phyloP scores from a whole-genome alignment of 2,113 vertebrate species.

The Elachura formosa region DNA sequence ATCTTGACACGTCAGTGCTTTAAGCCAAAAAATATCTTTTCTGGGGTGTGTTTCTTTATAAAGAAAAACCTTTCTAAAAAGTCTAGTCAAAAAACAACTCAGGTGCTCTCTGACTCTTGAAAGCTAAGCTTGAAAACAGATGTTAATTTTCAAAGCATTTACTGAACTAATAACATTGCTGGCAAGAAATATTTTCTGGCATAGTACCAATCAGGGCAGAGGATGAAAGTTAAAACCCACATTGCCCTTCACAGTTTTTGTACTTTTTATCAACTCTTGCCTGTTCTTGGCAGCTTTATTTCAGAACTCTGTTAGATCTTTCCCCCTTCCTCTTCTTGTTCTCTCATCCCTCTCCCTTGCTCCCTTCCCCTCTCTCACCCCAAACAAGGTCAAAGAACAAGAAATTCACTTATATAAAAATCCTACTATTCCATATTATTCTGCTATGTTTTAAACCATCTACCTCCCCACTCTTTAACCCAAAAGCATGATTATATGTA shows the following conservation, averaged over 20 bases:
- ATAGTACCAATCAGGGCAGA: conserved; percentile 41
- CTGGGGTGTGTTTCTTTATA: not conserved
- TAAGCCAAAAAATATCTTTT: not conserved
- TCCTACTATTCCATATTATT: not conserved
- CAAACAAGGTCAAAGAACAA: conserved; percentile 38
- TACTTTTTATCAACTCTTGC: conserved; percentile 46
- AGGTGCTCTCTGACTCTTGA: conserved; percentile 41
- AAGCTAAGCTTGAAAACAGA: conserved; percentile 50
- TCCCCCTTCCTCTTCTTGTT: not conserved
- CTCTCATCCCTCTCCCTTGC: not conserved
- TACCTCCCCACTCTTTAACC: not conserved
- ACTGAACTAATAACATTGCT: conserved; percentile 50
- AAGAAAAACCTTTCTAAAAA: not conserved
- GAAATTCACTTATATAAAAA: not conserved
- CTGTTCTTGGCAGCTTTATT: conserved; percentile 50
- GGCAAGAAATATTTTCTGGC: conserved; percentile 45
- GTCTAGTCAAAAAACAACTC: not conserved
- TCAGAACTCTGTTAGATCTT: conserved; percentile 25
- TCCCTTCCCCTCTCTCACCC: not conserved
- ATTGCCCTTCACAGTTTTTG: conserved; percentile 46
- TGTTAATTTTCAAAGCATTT: conserved; percentile 65
- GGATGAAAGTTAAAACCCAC: conserved; percentile 61
- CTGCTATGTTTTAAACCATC: not conserved
- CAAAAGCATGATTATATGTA: not conserved
- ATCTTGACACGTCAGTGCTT: not conserved